A percentile compares a stretch with the other conserved stretches of the same genome.
phyloP scores from a whole-genome alignment of 2,797 vertebrate genomes.

The Sphaeramia orbicularis region DNA sequence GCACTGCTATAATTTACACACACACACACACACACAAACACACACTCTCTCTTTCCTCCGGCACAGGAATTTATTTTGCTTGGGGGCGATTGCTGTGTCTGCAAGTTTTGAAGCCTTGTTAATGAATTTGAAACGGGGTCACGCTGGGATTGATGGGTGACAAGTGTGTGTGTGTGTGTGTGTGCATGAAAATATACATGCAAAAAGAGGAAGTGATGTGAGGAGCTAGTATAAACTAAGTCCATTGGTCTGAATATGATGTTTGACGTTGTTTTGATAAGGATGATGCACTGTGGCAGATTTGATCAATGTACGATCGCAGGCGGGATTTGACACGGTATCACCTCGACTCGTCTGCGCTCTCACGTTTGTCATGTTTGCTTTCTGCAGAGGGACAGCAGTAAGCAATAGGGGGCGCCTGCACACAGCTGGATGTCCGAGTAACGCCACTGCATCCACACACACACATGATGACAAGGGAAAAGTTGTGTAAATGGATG shows the following conservation, averaged over 20 bases:
- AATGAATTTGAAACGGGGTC: slow-evolving; percentile 85
- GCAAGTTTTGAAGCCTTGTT: slow-evolving; percentile 82
- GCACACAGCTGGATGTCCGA: slow-evolving; percentile 76
- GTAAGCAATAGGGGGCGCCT: slow-evolving; percentile 89
- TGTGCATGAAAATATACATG: slow-evolving; percentile 38
- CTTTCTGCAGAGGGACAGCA: slow-evolving; percentile 44
- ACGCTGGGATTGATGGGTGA: slow-evolving; percentile 78
- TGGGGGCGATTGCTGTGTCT: slow-evolving; percentile 82
- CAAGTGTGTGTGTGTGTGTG: slow-evolving; percentile 50
- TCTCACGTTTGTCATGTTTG: slow-evolving; percentile 30
- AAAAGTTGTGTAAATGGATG: too few species aligned
- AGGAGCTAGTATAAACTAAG: slow-evolving; percentile 63
- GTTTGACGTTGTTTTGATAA: slow-evolving; percentile 44
- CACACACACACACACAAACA: slow-evolving; percentile 36
- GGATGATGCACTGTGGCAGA: slow-evolving; percentile 29
- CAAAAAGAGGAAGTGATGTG: slow-evolving; percentile 51
- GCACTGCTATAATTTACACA: slow-evolving; percentile 67
- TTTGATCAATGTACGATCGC: slow-evolving; percentile 32
- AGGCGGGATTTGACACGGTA: slow-evolving; percentile 12
- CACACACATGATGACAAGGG: too few species aligned
- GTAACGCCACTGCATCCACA: slow-evolving; percentile 9
- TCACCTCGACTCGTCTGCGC: background rate
- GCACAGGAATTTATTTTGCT: slow-evolving; percentile 81
- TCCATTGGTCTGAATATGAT: slow-evolving; percentile 65
- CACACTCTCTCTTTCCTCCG: slow-evolving; percentile 61